Evolutionary conservation across 2,797 vertebrate species (phyloP), one percentile per base, ranked within the genome.

Genomic region (Todus mexicanus): DNA sequence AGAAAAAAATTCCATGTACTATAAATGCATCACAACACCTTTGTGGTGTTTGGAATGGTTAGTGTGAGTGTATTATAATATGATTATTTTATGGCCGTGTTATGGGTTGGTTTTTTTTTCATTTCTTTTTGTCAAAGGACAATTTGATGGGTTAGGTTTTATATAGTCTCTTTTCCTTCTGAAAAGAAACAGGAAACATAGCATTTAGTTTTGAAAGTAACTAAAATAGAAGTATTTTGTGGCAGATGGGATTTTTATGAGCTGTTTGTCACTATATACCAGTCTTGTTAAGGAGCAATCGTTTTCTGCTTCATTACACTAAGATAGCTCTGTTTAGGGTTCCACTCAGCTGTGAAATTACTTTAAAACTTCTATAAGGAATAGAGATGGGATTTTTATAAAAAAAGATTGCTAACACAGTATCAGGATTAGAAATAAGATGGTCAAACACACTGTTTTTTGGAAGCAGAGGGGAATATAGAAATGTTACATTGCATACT

Each of bases 241-340:
- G 93, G 95, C 97, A 98, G 98, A 98, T 98, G 97, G 97, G 96
- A 96, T 98, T 98, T 97, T 98, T 98, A 98, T 97, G 97, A 98
- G 97, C 96, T 97, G 97, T 97, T 98, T 98, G 97, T 97, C 97
- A 97, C 97, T 92, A 97, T 97, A 97, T 97, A 98, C 95, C 96
- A 96, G 97, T 95, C 98, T 98, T 98, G 98, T 98, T 98, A 98
- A 98, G 94, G 96, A 97, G 96, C 94, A 96, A 96, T 97, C 79
- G 54, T 98, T 98, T 98, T 98, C 97, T 97, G 98, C 97, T 97
- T 98, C 98, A 98, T 98, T 98, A 98, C 97, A 96, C 97, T 94
- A 97, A 97, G 97, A 98, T 97, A 96, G 97, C 97, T 96, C 97
- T 98, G 97, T 98, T 98, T 98, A 98, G 97, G 96, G 82, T 96